Percentiles rank a stretch among this genome's conserved stretches.
Evolutionary conservation across 2,888 invertebrate species (phyloP).

Genomic region (Chymomyza amoena): DNA sequence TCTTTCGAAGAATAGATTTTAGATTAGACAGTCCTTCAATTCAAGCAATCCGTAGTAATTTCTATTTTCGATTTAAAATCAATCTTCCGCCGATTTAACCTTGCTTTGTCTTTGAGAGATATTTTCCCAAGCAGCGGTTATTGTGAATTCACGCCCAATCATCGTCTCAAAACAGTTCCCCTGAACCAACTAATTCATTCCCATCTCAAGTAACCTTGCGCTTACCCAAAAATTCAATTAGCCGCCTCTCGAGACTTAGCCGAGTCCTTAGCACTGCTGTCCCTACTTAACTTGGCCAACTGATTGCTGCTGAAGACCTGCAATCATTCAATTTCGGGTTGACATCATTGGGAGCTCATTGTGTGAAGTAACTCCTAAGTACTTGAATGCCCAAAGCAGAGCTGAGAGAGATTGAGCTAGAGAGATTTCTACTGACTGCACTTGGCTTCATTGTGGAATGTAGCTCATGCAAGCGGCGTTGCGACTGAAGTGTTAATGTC

Average conservation of each 20-base stretch:
- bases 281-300: not conserved
- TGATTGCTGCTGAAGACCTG: not conserved
- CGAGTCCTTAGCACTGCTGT: not conserved
- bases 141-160: no score
- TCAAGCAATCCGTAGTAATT: no score
- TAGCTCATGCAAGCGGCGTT: conserved; percentile 22
- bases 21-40: no score
- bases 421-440: conserved; percentile 11
- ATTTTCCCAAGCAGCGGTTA: no score
- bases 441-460: not conserved
- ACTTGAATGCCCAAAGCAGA: not conserved
- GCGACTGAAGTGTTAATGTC: not conserved
- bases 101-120: no score
- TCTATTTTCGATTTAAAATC: no score
- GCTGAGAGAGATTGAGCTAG: not conserved
- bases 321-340: not conserved
- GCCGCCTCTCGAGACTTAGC: not conserved
- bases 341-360: not conserved
- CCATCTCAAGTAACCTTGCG: no score
- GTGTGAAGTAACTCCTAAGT: not conserved
- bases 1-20: no score
- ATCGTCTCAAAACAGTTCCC: no score
- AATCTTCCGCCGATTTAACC: no score
- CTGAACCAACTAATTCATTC: no score
- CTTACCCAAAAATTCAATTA: not conserved